Base-by-base conservation (phyloP, 1,140 invertebrate species). In the Panulirus ornatus region DNA sequence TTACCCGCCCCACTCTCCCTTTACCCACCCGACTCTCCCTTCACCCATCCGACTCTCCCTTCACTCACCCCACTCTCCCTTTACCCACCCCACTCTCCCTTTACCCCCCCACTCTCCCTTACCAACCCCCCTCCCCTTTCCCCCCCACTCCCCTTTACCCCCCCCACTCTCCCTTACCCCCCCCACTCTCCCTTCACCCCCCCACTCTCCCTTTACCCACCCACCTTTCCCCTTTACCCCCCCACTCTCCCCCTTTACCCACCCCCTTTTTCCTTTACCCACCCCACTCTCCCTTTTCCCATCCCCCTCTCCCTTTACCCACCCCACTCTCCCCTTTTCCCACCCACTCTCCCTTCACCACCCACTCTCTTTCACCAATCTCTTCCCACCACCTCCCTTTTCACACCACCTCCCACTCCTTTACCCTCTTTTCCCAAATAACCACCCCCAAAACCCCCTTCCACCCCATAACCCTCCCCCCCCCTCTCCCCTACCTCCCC, bases 201-300 rank as follows among this genome's bases (percentile, higher is more conserved):
- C 38, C 30, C 76, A 27, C 76, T 51, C 76, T 51, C 76, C 30
- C 76, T 51, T 40, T 51, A 38, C 44, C 40, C 44, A n/a, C 36
- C 71, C 36, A n/a, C 36, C 40, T 51, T 19, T 30, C 40, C 30
- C 76, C 30, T 14, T 51, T 40, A 27, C 76, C 44, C 76, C 30
- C 76, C 30, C 40, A 27, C 76, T 30, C 76, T 51, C 76, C 30
- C 76, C 30, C 76, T 83, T 51, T 66, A 47, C 34, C 79, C 66
- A 1, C 36, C 54, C 66, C 19, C 66, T 30, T 70, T 54, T 84
- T 54, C 30, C 81, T 63, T 34, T 84, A 30, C 6, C 54, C 66
- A 54, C 66, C 81, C 66, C 54, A 66, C 81, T 63, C 54, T 58
- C 63, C 19, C 63, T 84, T 2, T 38, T 54, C 66, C 51, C 66